Conservation (phyloP, 1,140 invertebrate genomes). For the Bombyx mandarina region DNA sequence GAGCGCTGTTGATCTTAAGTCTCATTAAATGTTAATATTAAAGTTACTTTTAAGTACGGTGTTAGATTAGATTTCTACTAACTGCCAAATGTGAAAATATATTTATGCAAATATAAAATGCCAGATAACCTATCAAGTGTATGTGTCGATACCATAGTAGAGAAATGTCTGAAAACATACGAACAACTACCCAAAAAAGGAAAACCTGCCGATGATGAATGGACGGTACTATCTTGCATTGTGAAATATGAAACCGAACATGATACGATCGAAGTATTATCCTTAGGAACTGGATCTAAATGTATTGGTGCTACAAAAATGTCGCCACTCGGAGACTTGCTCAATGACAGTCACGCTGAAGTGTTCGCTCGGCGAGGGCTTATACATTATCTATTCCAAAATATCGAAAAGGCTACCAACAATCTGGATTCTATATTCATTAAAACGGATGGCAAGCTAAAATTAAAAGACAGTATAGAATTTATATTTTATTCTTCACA, state of each 20-base stretch:
- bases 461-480: conserved; percentile 73
- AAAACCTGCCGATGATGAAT: conserved; percentile 85
- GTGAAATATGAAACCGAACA: conserved; percentile 68
- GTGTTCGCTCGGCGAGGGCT: conserved; percentile 87
- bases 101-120: no score
- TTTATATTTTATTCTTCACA: conserved; percentile 92
- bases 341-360: conserved; percentile 95
- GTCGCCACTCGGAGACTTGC: conserved; percentile 76
- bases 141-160: conserved; percentile 32
- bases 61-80: no score
- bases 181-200: conserved; percentile 81
- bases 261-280: conserved; percentile 75
- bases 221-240: conserved; percentile 87
- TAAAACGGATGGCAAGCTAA: conserved; percentile 48
- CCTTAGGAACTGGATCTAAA: conserved; percentile 92
- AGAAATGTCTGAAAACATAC: conserved; percentile 40
- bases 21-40: no score
- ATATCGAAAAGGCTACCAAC: conserved; percentile 68
- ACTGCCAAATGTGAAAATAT: no score
- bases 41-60: no score
- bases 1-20: no score
- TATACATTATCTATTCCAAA: conserved; percentile 81
- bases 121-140: conserved; percentile 8
- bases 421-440: conserved; percentile 53
- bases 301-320: conserved; percentile 85